phyloP scores from a whole-genome alignment of 2,113 vertebrate species.

The Cervus canadensis region DNA sequence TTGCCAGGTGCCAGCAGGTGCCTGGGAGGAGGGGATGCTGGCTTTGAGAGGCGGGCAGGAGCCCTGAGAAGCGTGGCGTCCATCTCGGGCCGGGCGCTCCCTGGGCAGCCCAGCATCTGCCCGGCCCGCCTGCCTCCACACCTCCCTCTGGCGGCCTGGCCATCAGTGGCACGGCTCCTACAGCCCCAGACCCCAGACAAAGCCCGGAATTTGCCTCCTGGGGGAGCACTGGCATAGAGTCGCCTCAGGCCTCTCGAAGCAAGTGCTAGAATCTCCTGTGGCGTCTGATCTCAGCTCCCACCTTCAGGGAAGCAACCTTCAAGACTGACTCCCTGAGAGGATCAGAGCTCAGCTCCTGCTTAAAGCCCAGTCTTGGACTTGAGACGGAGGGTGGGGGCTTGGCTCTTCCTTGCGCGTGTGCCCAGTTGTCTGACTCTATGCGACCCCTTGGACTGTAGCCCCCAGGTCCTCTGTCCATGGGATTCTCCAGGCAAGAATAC shows the following conservation, averaged over 20 bases:
- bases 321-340: neutral
- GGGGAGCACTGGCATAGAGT: fast-evolving
- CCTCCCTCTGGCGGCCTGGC: neutral
- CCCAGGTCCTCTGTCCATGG: neutral
- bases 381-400: too few species aligned
- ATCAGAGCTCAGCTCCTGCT: neutral
- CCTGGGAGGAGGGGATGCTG: neutral
- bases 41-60: too few species aligned
- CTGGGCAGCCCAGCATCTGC: fast-evolving
- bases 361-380: neutral
- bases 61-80: neutral
- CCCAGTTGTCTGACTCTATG: neutral
- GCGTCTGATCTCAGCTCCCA: neutral
- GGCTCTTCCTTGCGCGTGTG: fast-evolving
- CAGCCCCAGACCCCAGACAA: neutral
- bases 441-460: neutral
- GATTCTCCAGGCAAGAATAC: neutral
- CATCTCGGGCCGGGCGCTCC: fast-evolving
- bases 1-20: neutral
- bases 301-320: neutral
- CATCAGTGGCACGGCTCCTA: neutral
- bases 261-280: neutral
- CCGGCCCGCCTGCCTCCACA: fast-evolving
- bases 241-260: fast-evolving
- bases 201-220: neutral